Conservation (phyloP, 2,888 invertebrate species). For the Oegoconia quadripuncta region DNA sequence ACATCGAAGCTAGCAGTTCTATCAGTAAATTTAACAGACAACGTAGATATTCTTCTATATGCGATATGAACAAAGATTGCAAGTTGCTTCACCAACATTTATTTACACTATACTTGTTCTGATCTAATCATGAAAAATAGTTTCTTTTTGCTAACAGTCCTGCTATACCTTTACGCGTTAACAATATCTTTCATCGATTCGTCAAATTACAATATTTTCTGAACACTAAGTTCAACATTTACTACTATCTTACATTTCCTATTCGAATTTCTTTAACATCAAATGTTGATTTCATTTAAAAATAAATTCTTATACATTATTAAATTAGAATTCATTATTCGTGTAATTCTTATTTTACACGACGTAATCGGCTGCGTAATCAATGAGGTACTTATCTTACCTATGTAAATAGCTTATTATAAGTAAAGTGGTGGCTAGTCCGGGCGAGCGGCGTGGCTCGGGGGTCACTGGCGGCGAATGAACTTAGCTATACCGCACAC, state of each 20-base stretch:
- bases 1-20: conserved; percentile 11
- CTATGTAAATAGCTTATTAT: not conserved
- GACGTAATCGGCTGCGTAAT: conserved; percentile 2
- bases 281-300: conserved; percentile 3
- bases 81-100: not conserved
- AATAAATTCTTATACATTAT: conserved; percentile 9
- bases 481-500: conserved; percentile 24
- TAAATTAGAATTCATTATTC: conserved; percentile 10
- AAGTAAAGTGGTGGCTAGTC: conserved; percentile 7
- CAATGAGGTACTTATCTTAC: conserved; percentile 10
- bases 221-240: conserved; percentile 7
- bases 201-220: not conserved
- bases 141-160: not conserved
- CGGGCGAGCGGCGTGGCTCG: conserved; percentile 8
- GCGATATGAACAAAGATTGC: not conserved
- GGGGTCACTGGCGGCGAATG: conserved; percentile 6
- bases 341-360: conserved; percentile 12
- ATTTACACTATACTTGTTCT: conserved; percentile 2
- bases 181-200: not conserved
- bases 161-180: not conserved
- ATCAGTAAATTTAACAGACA: not conserved
- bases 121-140: not conserved
- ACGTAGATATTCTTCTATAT: not conserved
- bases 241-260: conserved; percentile 18
- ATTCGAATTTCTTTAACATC: conserved; percentile 11